Base-by-base conservation (phyloP, 2,888 invertebrate genomes). In the Actias luna region DNA sequence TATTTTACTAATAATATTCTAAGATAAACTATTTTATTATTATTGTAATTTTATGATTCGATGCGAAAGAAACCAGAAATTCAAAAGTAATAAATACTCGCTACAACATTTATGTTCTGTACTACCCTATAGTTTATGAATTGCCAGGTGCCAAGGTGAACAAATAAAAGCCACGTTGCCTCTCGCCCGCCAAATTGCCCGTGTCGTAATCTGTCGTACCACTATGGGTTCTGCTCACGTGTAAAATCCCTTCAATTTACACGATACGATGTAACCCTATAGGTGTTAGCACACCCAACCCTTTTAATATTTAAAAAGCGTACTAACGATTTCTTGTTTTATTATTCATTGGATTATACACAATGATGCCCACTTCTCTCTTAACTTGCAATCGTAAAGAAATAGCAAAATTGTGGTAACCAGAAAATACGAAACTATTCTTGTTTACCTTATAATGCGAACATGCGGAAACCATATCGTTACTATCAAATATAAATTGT, bases 131-230 rank as follows among this genome's bases (percentile, higher is more conserved):
- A 72, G 72, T 79, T 74, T 76, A 80, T 77, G 82, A 79, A 75
- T 82, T 77, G 83, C 90, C 89, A 89, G 89, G 89, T 90, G 89
- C 77, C 70, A 66, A 72, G 67, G 76, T 77, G 79, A 83, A 83
- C 84, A 85, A 88, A 86, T 84, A 85, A 84, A n/a, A 80, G 82
- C 81, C 78, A 77, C 76, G 80, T 76, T 76, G 80, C 78, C 79
- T 82, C 85, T 84, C 83, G 80, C 83, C 79, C 79, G 83, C 88
- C 86, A 90, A 91, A 91, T 90, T 90, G 88, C 79, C 89, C 88
- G 84, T 88, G 85, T 86, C 83, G 80, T 84, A 82, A 88, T 85
- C 84, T 80, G 79, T 79, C 82, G 83, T 87, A 89, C 88, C 85
- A 81, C 85, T 87, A 88, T 77, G 88, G 88, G 80, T 75, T 84